Evolutionary conservation across 2,113 vertebrate species (phyloP).

Genomic region (Rafetus swinhoei): DNA sequence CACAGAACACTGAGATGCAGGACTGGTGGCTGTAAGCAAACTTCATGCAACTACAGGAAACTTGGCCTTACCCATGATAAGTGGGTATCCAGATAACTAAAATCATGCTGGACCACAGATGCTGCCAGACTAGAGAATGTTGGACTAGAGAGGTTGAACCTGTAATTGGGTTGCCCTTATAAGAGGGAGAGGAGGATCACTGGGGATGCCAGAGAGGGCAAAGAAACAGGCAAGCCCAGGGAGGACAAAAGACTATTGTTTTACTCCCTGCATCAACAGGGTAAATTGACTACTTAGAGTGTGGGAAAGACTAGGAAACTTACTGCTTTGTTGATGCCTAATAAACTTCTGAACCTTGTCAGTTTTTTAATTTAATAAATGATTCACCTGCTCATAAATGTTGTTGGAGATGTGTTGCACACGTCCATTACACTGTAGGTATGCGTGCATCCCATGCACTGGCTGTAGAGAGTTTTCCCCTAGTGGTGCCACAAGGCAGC

Average conservation of each 20-base stretch:
- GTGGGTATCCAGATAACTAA: no score
- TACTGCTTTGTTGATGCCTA: background rate
- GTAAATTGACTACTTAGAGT: background rate
- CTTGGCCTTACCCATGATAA: no score
- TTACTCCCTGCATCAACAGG: background rate
- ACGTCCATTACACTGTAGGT: background rate
- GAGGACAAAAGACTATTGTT: background rate
- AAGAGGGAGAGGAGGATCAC: background rate
- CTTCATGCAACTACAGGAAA: no score
- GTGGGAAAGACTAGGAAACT: background rate
- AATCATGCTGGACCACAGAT: no score
- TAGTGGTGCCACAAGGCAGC: background rate
- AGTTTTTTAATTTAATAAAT: background rate
- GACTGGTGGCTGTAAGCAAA: no score
- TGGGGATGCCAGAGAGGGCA: background rate
- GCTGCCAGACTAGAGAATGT: no score
- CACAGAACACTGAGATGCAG: no score
- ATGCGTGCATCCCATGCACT: background rate
- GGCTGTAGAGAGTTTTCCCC: background rate
- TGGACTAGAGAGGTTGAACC: no score
- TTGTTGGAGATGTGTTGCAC: background rate
- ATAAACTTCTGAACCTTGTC: background rate
- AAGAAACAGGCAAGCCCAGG: background rate
- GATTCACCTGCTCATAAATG: background rate
- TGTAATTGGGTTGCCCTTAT: background rate